These are phyloP conservation scores for Indri indri DNA, from an alignment of 2,113 vertebrate species.

Conservation along the genomic window DNA sequence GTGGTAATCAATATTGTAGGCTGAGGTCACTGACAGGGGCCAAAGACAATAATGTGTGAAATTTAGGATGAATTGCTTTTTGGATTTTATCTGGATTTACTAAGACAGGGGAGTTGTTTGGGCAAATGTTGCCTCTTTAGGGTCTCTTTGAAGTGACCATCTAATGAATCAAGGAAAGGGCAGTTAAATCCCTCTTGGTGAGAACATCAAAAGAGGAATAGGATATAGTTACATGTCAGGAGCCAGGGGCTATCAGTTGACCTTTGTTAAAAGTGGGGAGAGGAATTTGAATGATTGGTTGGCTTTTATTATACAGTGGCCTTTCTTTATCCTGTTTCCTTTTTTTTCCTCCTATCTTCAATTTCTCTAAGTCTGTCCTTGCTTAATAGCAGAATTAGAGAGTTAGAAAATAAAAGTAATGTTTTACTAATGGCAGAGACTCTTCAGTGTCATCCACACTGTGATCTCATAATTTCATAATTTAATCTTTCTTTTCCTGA, in stretches of 20 bases:
- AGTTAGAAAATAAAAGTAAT: not conserved
- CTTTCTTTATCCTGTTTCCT: not conserved
- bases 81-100: slow-evolving; percentile 61
- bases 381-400: not conserved
- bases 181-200: slow-evolving; percentile 65
- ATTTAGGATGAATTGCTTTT: slow-evolving; percentile 72
- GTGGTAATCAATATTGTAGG: slow-evolving; percentile 59
- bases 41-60: slow-evolving; percentile 69
- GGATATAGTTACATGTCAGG: slow-evolving; percentile 64
- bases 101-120: slow-evolving; percentile 63
- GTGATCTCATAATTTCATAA: slow-evolving; percentile 1
- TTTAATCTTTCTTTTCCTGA: not conserved
- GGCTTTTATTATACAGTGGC: slow-evolving; percentile 3
- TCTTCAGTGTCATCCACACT: not conserved
- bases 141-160: slow-evolving; percentile 75
- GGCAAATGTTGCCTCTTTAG: slow-evolving; percentile 62
- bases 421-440: not conserved
- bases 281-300: slow-evolving; percentile 28
- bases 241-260: slow-evolving; percentile 65
- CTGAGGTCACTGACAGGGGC: slow-evolving; percentile 67
- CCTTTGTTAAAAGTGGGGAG: slow-evolving; percentile 54
- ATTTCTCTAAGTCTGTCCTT: not conserved
- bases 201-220: slow-evolving; percentile 75
- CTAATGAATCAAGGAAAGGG: slow-evolving; percentile 69
- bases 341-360: not conserved